Base-by-base conservation (phyloP, 2,797 vertebrate species). In the Fratercula arctica region DNA sequence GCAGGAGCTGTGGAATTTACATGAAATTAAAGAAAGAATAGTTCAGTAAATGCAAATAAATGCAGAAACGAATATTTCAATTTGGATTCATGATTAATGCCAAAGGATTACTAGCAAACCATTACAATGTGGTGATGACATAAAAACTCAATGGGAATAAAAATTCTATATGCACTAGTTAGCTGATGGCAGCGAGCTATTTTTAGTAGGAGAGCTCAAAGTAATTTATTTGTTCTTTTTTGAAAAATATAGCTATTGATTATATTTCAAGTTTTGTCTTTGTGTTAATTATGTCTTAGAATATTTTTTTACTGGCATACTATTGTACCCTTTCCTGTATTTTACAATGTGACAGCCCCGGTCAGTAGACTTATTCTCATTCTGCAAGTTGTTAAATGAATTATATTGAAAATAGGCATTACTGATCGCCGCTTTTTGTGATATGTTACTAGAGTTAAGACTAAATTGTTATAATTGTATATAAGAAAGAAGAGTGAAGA, bases 41-140 rank as follows among this genome's bases (percentile, higher is more conserved):
- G 76, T 97, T 96, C 89, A 95, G 91, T 73, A 98, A 97, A 98
- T 98, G 98, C 97, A 98, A 98, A 98, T 98, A 98, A 96, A 97
- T 97, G 96, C 97, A 97, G 96, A 97, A 97, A 97, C 7, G 87
- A 98, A 96, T 97, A 97, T 98, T 98, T 98, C 96, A 98, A 98
- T 98, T 98, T 97, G 93, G 93, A 97, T 97, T 90, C 95, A 60
- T 97, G 97, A 98, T 98, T 98, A 97, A 94, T 53, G 88, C 91
- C 93, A 96, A 85, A 96, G 87, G 97, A 98, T 98, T 98, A 98
- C 94, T 92, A 97, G 92, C 95, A 97, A 94, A 95, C 97, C 93
- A 96, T 96, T 96, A 96, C 91, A 97, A 95, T 92, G 89, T 85
- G 91, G 91, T 92, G 97, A 97, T 97, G 97, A 97, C 92, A 98